Evolutionary conservation across 2,797 vertebrate species (phyloP).

Genomic region (Intellagama lesueurii): DNA sequence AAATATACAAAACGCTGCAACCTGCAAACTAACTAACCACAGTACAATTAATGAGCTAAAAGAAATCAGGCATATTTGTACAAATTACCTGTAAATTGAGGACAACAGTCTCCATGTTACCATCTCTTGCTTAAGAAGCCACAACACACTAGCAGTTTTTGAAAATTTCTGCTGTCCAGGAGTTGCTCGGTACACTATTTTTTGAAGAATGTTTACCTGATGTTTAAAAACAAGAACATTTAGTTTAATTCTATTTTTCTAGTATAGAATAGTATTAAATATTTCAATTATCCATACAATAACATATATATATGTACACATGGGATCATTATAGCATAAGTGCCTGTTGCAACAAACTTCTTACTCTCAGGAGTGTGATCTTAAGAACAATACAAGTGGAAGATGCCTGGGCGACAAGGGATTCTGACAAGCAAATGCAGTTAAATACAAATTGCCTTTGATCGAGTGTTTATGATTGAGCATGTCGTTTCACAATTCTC

Average conservation of each 20-base stretch:
- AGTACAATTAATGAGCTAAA: background rate
- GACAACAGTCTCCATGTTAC: constrained; percentile 93
- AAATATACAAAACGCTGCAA: background rate
- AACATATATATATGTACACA: background rate
- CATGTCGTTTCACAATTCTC: background rate
- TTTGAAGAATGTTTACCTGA: constrained; percentile 90
- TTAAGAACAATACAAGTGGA: background rate
- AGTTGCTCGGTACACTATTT: constrained; percentile 88
- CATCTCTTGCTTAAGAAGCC: constrained; percentile 97
- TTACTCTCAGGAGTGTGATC: background rate
- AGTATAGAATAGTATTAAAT: background rate
- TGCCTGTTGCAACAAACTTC: background rate
- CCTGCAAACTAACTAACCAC: background rate
- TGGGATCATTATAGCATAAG: background rate
- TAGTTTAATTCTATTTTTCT: background rate
- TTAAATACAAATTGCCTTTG: background rate
- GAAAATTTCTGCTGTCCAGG: constrained; percentile 92
- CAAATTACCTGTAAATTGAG: constrained; percentile 91
- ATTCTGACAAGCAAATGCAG: background rate
- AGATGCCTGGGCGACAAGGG: background rate
- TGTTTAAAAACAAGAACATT: constrained; percentile 7
- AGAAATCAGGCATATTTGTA: accelerated
- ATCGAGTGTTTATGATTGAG: background rate
- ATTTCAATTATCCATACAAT: constrained; percentile 1
- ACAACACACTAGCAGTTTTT: constrained; percentile 93